Base-by-base conservation (phyloP, 2,113 vertebrate genomes). In the Garra rufa region DNA sequence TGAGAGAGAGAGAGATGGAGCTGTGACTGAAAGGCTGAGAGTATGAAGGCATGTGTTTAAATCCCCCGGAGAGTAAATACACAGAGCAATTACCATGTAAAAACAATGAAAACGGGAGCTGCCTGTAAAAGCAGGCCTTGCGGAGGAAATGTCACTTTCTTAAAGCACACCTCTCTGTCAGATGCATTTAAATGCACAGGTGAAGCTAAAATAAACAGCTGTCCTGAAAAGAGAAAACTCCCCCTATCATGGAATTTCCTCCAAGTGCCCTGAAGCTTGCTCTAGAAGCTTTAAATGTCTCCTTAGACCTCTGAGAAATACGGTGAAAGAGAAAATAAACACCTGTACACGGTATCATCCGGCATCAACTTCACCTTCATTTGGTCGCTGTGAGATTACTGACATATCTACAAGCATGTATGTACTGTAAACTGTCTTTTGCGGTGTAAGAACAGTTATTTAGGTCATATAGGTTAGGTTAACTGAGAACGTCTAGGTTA, bases 11-110 rank as follows among this genome's bases (percentile, higher is more conserved):
- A 43, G 50, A 81, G 77, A 74, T 24, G 50, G 50, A 83, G 70
- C 30, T 34, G 24, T 83, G 63, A 81, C 82, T 76, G 87, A 17
- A 13, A 30, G 80, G 82, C 57, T 75, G 81, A 10, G 69, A 80
- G 82, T 70, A 82, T 83, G 86, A 89, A 85, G 85, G 88, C 75
- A 85, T 85, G 85, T 81, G 86, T 88, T 85, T 88, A 86, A 89
- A 86, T 83, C 63, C 82, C 34, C 44, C 55, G n/a, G 84, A 85
- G 85, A 88, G 84, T 80, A 90, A 87, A 88, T 89, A 90, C 85
- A 86, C 85, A 86, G 70, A 85, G 83, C 85, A 88, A 90, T 88
- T 90, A 89, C 87, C 84, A 86, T 89, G 88, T 89, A 88, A 86
- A 90, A 88, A 84, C 79, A 89, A 82, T 70, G 57, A 85, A 85